Percentiles rank a stretch among this genome's conserved stretches.
phyloP scores from a whole-genome alignment of 1,140 invertebrate genomes.

The Pseudomyrmex dendroicus region DNA sequence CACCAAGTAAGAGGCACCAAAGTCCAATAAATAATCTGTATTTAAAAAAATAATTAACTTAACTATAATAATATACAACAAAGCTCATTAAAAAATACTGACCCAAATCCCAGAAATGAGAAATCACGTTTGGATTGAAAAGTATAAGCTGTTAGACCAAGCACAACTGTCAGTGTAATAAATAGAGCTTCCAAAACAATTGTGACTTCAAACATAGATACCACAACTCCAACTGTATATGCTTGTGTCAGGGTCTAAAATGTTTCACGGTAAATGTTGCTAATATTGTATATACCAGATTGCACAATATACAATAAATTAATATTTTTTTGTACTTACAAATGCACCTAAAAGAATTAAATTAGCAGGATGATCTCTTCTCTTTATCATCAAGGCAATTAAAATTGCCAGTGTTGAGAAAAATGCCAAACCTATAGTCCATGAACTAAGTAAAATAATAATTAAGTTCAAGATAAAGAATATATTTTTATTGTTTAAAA shows the following conservation, averaged over 20 bases:
- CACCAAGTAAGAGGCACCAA: slow-evolving; percentile 89
- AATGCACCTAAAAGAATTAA: slow-evolving; percentile 89
- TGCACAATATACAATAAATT: neutral
- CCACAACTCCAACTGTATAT: slow-evolving; percentile 90
- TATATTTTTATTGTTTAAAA: too few species aligned
- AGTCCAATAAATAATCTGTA: slow-evolving; percentile 90
- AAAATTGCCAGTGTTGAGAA: slow-evolving; percentile 87
- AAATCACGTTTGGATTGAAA: slow-evolving; percentile 94
- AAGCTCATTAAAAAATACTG: slow-evolving; percentile 77
- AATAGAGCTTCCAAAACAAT: slow-evolving; percentile 91
- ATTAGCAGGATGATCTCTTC: slow-evolving; percentile 88
- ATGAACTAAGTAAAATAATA: slow-evolving; percentile 85
- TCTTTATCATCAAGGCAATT: slow-evolving; percentile 87
- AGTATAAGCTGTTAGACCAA: slow-evolving; percentile 90
- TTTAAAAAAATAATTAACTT: slow-evolving; percentile 59
- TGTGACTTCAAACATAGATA: slow-evolving; percentile 89
- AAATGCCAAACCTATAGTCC: slow-evolving; percentile 87
- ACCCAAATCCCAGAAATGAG: slow-evolving; percentile 91
- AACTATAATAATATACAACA: neutral
- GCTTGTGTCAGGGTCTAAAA: slow-evolving; percentile 90
- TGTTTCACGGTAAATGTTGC: slow-evolving; percentile 6
- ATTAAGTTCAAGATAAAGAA: neutral
- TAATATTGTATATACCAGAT: neutral
- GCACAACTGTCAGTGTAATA: slow-evolving; percentile 90
- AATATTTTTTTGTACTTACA: slow-evolving; percentile 85